Conservation (phyloP, 2,113 vertebrate species). For the Todiramphus saurophagus region DNA sequence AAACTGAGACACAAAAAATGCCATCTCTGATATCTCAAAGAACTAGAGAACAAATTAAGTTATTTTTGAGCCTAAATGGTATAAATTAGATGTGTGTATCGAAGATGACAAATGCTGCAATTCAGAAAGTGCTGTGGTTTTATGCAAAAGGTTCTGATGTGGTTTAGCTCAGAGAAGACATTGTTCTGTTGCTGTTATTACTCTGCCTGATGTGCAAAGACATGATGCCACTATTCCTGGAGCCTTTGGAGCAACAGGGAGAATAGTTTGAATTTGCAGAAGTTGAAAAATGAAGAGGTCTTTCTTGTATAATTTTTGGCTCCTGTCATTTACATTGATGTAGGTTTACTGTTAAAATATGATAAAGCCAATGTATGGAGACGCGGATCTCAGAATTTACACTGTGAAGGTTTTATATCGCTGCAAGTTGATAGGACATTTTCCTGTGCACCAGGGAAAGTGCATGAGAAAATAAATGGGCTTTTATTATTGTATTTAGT, state of each 20-base stretch:
- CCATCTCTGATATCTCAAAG: background rate
- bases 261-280: background rate
- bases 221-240: background rate
- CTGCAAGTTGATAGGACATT: background rate
- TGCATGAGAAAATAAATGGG: background rate
- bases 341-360: background rate
- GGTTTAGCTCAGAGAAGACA: background rate
- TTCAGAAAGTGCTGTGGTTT: background rate
- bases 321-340: background rate
- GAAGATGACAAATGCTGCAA: background rate
- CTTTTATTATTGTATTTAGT: constrained; percentile 11
- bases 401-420: background rate
- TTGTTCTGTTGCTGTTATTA: background rate
- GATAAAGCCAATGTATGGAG: background rate
- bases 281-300: background rate
- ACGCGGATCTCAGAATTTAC: background rate
- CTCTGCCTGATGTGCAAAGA: background rate
- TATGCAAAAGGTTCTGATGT: background rate
- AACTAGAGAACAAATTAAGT: background rate
- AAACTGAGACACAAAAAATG: background rate
- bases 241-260: background rate
- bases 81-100: background rate
- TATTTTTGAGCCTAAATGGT: background rate
- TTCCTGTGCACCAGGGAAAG: background rate
- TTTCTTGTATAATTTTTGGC: background rate